These are phyloP conservation scores for Tenthredo distinguenda DNA, from an alignment of 2,888 invertebrate species.

Conservation along the genomic window DNA sequence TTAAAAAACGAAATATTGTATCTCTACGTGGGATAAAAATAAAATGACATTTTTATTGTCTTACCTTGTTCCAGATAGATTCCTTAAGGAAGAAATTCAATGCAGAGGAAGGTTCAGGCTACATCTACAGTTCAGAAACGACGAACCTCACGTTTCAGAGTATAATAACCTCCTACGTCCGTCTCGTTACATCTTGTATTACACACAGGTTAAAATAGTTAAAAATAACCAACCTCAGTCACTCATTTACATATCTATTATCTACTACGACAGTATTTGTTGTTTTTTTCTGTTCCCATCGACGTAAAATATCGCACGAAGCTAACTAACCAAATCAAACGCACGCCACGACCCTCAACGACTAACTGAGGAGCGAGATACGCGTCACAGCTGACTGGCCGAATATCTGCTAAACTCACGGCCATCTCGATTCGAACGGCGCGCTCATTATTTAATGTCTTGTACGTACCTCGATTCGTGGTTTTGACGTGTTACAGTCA, in stretches of 20 bases:
- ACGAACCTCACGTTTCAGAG: not conserved
- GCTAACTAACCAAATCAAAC: not conserved
- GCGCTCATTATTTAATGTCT: not conserved
- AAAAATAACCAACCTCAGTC: not conserved
- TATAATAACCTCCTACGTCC: conserved; percentile 2
- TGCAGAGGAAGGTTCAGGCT: not conserved
- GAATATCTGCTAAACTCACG: not conserved
- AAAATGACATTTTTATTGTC: not conserved
- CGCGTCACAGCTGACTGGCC: conserved; percentile 20
- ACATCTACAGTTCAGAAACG: not conserved
- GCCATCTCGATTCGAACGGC: conserved; percentile 11
- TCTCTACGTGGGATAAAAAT: not conserved
- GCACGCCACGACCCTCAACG: not conserved
- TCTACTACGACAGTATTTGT: not conserved
- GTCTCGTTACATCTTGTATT: not conserved
- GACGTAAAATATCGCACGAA: not conserved
- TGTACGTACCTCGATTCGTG: not conserved
- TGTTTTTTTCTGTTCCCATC: not conserved
- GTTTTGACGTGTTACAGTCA: not conserved
- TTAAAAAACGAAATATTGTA: not conserved
- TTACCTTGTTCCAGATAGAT: not conserved
- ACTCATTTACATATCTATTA: not conserved
- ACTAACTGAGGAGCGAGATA: not conserved
- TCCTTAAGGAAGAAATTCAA: not conserved
- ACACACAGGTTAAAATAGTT: not conserved